phyloP scores from a whole-genome alignment of 2,113 vertebrate species.

The Pseudopipra pipra region DNA sequence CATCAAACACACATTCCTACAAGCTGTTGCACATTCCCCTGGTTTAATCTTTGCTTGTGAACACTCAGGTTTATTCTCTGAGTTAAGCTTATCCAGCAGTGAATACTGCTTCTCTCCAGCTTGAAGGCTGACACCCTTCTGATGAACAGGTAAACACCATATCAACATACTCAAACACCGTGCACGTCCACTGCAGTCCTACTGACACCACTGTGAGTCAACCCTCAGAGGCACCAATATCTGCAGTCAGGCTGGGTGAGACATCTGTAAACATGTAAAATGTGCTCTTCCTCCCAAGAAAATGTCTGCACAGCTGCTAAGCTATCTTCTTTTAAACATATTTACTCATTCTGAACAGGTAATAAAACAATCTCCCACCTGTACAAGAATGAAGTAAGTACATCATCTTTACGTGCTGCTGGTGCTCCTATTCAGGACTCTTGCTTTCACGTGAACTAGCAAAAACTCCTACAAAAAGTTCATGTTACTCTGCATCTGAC shows the following conservation, averaged over 20 bases:
- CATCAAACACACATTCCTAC: rapidly evolving
- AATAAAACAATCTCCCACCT: background rate
- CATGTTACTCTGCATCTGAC: rapidly evolving
- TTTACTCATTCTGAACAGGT: background rate
- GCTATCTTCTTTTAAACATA: background rate
- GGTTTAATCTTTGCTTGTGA: background rate
- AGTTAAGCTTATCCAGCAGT: background rate
- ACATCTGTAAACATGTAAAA: background rate
- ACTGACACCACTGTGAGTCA: background rate
- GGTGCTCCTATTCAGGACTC: background rate
- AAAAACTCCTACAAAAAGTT: background rate
- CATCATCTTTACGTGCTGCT: background rate
- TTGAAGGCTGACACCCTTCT: background rate
- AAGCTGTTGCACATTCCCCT: rapidly evolving
- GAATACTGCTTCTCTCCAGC: background rate
- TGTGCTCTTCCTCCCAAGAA: background rate
- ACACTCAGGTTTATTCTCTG: background rate
- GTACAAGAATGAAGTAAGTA: background rate
- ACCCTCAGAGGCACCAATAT: background rate
- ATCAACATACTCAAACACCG: rapidly evolving
- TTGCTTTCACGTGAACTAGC: background rate
- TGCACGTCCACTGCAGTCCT: rapidly evolving
- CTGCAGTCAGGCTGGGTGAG: rapidly evolving
- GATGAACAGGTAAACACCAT: background rate
- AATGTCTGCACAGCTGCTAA: background rate